These are phyloP conservation scores for Anableps anableps DNA, from an alignment of 2,797 vertebrate genomes.

Conservation along the genomic window DNA sequence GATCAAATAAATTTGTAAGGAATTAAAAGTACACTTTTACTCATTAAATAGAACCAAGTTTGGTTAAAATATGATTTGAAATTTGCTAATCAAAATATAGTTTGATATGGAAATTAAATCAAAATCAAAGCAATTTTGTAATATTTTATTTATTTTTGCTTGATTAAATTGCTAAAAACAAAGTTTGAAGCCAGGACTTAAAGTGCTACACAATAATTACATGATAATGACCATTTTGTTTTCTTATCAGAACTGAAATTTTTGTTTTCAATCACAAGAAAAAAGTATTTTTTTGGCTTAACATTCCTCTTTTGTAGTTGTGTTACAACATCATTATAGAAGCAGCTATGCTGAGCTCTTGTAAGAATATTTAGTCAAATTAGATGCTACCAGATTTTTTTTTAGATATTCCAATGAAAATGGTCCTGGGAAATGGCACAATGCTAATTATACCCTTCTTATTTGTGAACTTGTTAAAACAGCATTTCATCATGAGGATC, in stretches of 20 bases:
- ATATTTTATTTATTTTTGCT: background rate
- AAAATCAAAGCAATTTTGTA: background rate
- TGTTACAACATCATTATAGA: slow-evolving; percentile 44
- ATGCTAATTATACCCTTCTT: slow-evolving; percentile 65
- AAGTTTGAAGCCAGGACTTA: background rate
- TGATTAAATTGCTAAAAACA: background rate
- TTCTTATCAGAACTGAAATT: slow-evolving; percentile 3
- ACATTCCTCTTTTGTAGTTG: slow-evolving; percentile 31
- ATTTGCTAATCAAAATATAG: background rate
- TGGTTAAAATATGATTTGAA: background rate
- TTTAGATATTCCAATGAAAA: slow-evolving; percentile 43
- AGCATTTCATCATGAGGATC: slow-evolving; percentile 72
- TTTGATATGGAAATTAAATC: background rate
- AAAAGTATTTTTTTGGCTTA: slow-evolving; percentile 16
- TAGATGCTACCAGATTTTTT: slow-evolving; percentile 49
- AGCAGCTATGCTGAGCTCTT: slow-evolving; percentile 23
- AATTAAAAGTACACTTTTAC: background rate
- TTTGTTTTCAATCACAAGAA: slow-evolving; percentile 8
- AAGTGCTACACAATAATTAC: background rate
- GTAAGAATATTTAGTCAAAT: slow-evolving; percentile 52
- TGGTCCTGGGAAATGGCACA: slow-evolving; percentile 48
- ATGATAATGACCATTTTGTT: slow-evolving; percentile 13
- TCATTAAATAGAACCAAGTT: background rate
- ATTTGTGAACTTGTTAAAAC: slow-evolving; percentile 68
- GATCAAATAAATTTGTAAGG: background rate